Conservation (phyloP, 2,113 vertebrate genomes). For the Scolopax mira region DNA sequence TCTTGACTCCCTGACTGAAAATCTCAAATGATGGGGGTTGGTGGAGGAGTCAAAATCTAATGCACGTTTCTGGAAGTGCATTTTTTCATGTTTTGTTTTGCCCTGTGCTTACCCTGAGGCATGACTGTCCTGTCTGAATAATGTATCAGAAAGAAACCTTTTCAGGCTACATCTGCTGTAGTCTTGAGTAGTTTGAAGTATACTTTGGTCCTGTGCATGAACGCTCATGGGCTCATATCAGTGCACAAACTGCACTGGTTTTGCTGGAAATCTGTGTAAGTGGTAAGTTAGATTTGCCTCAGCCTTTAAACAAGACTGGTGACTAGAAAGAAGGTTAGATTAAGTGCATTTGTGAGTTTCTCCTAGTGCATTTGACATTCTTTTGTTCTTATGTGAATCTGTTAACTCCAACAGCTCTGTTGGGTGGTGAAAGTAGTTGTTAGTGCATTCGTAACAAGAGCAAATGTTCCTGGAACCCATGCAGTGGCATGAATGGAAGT, state of each 20-base stretch:
- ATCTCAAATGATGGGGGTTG: neutral
- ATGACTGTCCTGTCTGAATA: neutral
- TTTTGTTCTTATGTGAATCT: neutral
- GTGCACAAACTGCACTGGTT: neutral
- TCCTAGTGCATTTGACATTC: neutral
- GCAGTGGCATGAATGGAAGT: neutral
- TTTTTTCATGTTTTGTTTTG: neutral
- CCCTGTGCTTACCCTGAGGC: neutral
- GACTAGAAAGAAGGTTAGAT: neutral
- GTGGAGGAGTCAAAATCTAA: neutral
- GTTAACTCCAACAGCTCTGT: neutral
- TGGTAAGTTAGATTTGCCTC: neutral
- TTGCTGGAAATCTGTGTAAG: neutral
- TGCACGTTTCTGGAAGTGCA: neutral
- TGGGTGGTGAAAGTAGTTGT: neutral
- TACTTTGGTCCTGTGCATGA: neutral
- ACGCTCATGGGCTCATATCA: neutral
- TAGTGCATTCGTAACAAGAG: neutral
- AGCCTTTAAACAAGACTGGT: neutral
- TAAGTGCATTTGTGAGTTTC: neutral
- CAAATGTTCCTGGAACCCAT: neutral
- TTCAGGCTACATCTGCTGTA: neutral
- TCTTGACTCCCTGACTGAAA: neutral
- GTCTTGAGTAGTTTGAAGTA: neutral
- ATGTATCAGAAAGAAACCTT: neutral